Base-by-base conservation (phyloP, 1,140 invertebrate species). In the Hormaphis cornu region DNA sequence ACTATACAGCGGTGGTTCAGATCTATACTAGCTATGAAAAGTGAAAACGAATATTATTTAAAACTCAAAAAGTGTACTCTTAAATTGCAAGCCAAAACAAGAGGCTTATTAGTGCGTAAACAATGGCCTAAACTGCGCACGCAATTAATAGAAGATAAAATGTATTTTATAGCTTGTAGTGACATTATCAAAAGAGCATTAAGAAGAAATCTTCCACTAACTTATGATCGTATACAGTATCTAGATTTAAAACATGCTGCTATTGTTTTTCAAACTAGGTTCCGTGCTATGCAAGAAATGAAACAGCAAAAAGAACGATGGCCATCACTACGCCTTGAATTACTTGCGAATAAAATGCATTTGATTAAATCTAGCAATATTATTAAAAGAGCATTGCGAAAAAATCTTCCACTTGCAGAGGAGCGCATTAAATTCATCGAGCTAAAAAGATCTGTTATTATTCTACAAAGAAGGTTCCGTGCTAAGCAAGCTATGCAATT, bases 1-100 rank as follows among this genome's bases (percentile, higher is more conserved):
- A 74, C 75, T 18, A 84, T 87, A 30, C 84, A 87, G 74, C 73
- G 73, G 74, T 78, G 79, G 79, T 84, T 80, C 78, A 80, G 78
- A 44, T 72, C 70, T 72, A 26, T 30, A 30, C 24, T 24, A 33
- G 14, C 22, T 12, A 71, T 70, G 70, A 73, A 71, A 71, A 22
- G 28, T 12, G 66, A 71, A 18, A 70, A 72, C 44, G 53, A 75
- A 70, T 58, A 74, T 28, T 79, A 76, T 72, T 71, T 76, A 8
- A 71, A 74, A 26, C 71, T 80, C 10, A 79, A 74, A 12, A 71
- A 73, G n/a, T 80, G 83, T 0, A 78, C 78, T 2, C 74, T 82
- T 5, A 75, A 77, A 1, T 40, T 74, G 7, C 73, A 74, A 24
- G 22, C 66, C 54, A 5, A 20, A 14, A 59, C 18, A 35, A 63